A percentile compares a stretch with the other conserved stretches of the same genome.
phyloP scores from a whole-genome alignment of 1,140 invertebrate genomes.

The Chrysoperla carnea region DNA sequence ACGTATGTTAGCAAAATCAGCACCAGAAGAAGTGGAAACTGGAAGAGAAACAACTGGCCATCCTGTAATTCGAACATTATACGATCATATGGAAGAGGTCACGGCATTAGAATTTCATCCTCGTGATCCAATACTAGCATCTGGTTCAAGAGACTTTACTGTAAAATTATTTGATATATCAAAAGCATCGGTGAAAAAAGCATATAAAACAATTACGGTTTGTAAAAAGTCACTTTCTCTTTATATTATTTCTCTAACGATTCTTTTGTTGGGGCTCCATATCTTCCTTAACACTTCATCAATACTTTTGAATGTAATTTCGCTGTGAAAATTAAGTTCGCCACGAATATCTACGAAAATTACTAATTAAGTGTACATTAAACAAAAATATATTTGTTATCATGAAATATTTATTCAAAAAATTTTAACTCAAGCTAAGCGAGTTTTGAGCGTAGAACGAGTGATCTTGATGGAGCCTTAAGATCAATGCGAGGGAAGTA shows the following conservation, averaged over 20 bases:
- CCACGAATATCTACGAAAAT: too few relatives aligned
- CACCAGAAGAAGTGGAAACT: conserved; percentile 59
- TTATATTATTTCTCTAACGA: background rate
- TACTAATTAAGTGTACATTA: too few relatives aligned
- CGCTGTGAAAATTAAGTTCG: background rate
- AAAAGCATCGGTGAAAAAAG: conserved; percentile 95
- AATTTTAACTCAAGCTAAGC: too few relatives aligned
- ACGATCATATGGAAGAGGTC: conserved; percentile 96
- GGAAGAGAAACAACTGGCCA: conserved; percentile 78
- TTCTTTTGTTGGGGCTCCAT: background rate
- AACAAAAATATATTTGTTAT: too few relatives aligned
- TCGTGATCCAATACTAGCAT: conserved; percentile 77
- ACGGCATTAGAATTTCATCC: conserved; percentile 96
- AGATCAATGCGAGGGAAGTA: too few relatives aligned
- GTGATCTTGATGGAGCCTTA: too few relatives aligned
- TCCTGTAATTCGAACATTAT: conserved; percentile 95
- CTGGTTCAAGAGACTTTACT: conserved; percentile 83
- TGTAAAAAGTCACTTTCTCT: conserved; percentile 9
- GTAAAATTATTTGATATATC: conserved; percentile 96
- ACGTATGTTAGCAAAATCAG: conserved; percentile 88
- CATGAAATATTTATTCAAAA: too few relatives aligned
- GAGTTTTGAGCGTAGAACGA: too few relatives aligned
- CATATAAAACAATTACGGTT: conserved; percentile 80
- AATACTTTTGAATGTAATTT: conserved; percentile 1
- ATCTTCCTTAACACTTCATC: background rate